These are phyloP conservation scores for Drosophila acutilabella DNA, from an alignment of 2,888 invertebrate genomes.

Conservation along the genomic window DNA sequence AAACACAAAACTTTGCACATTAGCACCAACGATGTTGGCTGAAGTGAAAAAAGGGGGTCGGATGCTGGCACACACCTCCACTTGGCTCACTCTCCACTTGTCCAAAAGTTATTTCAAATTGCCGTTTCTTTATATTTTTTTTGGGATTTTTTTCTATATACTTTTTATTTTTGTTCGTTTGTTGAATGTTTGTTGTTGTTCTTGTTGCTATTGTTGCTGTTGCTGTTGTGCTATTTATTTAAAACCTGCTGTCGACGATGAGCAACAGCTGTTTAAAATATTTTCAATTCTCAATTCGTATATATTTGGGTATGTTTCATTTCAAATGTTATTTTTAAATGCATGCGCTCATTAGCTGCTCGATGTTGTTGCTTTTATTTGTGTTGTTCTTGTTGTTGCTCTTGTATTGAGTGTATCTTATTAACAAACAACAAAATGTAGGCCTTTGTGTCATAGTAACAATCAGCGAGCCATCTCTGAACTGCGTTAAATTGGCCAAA, in stretches of 20 bases:
- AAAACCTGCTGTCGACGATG: conserved; percentile 66
- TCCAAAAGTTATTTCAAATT: conserved; percentile 68
- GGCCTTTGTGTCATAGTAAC: conserved; percentile 74
- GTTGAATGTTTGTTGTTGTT: conserved; percentile 27
- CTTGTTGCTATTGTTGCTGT: conserved; percentile 37
- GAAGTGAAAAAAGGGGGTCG: conserved; percentile 3
- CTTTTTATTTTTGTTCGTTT: conserved; percentile 44
- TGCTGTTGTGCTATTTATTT: conserved; percentile 62
- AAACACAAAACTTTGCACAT: conserved; percentile 80
- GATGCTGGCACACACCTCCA: conserved; percentile 23
- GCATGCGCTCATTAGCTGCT: conserved; percentile 76
- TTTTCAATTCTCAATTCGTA: conserved; percentile 72
- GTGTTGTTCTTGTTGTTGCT: conserved; percentile 21
- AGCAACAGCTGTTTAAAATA: conserved; percentile 80
- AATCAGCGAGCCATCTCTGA: conserved; percentile 18
- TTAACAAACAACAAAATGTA: conserved; percentile 57
- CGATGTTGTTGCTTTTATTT: conserved; percentile 19
- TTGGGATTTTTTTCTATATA: conserved; percentile 33
- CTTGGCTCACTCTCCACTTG: conserved; percentile 65
- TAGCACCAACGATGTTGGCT: conserved; percentile 61
- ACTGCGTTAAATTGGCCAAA: conserved; percentile 30
- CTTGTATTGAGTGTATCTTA: conserved; percentile 27
- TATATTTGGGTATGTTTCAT: conserved; percentile 79
- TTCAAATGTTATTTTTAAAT: conserved; percentile 76
- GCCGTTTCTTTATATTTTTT: conserved; percentile 28